phyloP scores from a whole-genome alignment of 2,113 vertebrate species.

The Haemorhous mexicanus region DNA sequence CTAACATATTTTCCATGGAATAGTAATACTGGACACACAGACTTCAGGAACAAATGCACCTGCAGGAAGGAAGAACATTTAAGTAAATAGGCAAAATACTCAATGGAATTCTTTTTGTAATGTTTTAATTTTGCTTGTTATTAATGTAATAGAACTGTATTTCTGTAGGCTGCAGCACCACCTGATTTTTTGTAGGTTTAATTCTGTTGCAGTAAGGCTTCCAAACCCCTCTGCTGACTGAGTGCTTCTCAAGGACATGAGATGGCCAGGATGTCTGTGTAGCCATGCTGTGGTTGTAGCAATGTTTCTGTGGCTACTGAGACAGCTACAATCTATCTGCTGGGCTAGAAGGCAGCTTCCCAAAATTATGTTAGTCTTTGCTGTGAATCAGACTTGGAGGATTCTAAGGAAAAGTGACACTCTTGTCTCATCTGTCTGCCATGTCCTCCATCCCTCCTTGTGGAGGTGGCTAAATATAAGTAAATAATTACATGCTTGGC shows the following conservation, averaged over 20 bases:
- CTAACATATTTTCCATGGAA: slow-evolving; percentile 24
- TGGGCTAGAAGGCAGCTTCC: background rate
- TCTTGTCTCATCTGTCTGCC: background rate
- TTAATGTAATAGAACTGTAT: background rate
- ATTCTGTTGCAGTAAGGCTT: background rate
- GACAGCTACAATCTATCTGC: background rate
- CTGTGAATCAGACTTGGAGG: background rate
- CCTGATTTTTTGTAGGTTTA: background rate
- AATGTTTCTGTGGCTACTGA: background rate
- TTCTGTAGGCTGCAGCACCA: background rate
- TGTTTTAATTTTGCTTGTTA: background rate
- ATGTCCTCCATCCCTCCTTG: background rate
- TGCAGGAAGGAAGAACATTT: slow-evolving; percentile 36
- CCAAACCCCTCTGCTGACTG: background rate
- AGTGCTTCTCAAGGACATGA: background rate
- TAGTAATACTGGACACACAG: background rate
- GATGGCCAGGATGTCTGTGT: background rate
- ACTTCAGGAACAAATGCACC: slow-evolving; percentile 17
- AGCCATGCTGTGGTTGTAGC: background rate
- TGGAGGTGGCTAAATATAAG: slow-evolving; percentile 1
- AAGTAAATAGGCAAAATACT: slow-evolving; percentile 4
- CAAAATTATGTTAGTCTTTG: background rate
- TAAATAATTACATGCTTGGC: background rate
- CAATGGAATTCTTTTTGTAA: background rate
- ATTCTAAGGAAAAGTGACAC: background rate